Base-by-base conservation (phyloP, 2,888 invertebrate genomes). In the Eupithecia inturbata region DNA sequence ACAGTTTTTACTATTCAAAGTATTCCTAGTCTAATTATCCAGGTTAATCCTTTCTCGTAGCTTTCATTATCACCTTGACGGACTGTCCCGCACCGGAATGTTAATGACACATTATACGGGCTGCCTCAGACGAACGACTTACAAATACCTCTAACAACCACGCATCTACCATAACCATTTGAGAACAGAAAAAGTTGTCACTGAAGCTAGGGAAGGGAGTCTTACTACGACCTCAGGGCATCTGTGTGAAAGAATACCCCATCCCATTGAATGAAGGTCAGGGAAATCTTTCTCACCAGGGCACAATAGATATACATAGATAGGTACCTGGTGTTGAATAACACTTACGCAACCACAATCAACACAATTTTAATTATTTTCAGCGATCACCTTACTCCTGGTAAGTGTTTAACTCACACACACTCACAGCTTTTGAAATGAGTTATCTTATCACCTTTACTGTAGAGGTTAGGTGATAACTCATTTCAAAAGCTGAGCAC, bases 1-100 rank as follows among this genome's bases (percentile, higher is more conserved):
- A n/a, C n/a, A n/a, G n/a, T n/a, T n/a, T n/a, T n/a, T n/a, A n/a
- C 57, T 57, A 57, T 57, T 57, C 22, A 57, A 57, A 57, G 57
- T 57, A 57, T 57, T 57, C 5, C 57, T 62, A 31, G 9, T 62
- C 19, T 57, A 31, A 28, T 62, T 31, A 31, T 16, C 62, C 62
- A 22, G 31, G 62, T 31, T 62, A 64, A n/a, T 64, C 62, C 62
- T 62, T 62, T 62, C 62, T 31, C 62, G 62, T 19, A 19, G 28
- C 19, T 67, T 33, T 39, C 67, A 67, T 71, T 71, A 72, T 53
- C 68, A 53, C 72, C 68, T 64, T 66, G 72, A 69, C 57, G 72
- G 57, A 69, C 64, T 69, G 70, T 73, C 68, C 16, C 39, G n/a
- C 31, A 31, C 19, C 6, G 31, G 62, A 31, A 62, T 62, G 28